Conservation (phyloP, 2,888 invertebrate species). For the Morinoia aosen region DNA sequence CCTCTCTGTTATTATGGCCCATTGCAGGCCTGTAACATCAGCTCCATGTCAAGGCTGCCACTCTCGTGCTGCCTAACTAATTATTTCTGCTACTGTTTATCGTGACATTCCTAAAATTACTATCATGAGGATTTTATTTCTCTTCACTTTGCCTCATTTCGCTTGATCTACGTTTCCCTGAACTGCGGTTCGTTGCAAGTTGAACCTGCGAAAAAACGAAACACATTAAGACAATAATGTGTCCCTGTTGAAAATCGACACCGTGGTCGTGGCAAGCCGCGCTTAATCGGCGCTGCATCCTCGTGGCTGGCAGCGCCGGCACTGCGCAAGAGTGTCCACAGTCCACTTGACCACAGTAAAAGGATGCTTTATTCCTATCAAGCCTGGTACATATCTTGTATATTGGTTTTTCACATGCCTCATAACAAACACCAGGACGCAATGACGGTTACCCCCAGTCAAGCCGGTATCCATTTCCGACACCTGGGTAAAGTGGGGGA, state of each 20-base stretch:
- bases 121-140: neutral
- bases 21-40: neutral
- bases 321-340: too few relatives aligned
- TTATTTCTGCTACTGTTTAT: neutral
- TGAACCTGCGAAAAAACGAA: neutral
- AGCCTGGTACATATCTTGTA: too few relatives aligned
- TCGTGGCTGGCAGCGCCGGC: too few relatives aligned
- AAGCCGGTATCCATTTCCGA: too few relatives aligned
- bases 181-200: neutral
- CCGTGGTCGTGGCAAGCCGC: too few relatives aligned
- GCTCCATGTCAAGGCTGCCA: neutral
- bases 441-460: too few relatives aligned
- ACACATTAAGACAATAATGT: neutral
- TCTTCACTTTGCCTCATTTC: neutral
- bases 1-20: slow-evolving; percentile 20
- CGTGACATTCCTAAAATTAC: neutral
- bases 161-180: neutral
- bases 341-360: too few relatives aligned
- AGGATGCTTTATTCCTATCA: too few relatives aligned
- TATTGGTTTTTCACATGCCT: too few relatives aligned
- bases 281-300: too few relatives aligned
- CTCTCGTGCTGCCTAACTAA: neutral
- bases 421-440: too few relatives aligned
- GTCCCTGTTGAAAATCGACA: neutral
- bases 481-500: too few relatives aligned